Base-by-base conservation (phyloP, 2,113 vertebrate genomes). In the Fregata magnificens region DNA sequence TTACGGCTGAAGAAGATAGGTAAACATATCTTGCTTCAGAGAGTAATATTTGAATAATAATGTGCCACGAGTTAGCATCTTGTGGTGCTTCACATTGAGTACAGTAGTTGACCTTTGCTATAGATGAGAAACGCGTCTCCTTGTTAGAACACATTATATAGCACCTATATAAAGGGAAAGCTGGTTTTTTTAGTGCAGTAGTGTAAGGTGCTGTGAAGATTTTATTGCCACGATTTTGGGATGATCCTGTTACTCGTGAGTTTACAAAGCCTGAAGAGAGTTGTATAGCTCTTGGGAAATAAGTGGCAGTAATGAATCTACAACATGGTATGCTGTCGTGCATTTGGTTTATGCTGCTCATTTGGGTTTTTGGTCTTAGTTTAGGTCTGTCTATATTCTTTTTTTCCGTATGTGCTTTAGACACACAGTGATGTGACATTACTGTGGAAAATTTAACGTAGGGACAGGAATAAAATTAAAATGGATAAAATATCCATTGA, bases 1-100 rank as follows among this genome's bases (percentile, higher is more conserved):
- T 83, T 93, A 81, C 5, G 58, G 81, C 73, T 91, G 73, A 76
- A 92, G 94, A 96, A 85, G 94, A 94, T 21, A 79, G 77, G 95
- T 90, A 88, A 96, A 94, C 89, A 28, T 91, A 49, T 83, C 40
- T 92, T 88, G 59, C 93, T 93, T 86, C 36, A 77, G 94, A 72
- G 87, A 87, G 93, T 96, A 82, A 89, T 86, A 94, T 92, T 96
- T 94, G 71, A 87, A 76, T 93, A 91, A 86, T 91, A 91, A 93
- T 50, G 40, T 94, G 71, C 82, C 92, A 47, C 6, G 7, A 91
- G 94, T 86, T 82, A 91, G 76, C 91, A 69, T 49, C 85, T 92
- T 63, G 45, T 22, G 62, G 44, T 56, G 80, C 95, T 88, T 85
- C 38, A 7, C 52, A 28, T 16, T 77, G 69, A 97, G 82, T 61